These are phyloP conservation scores for Rhynchomys soricoides DNA, from an alignment of 2,113 vertebrate genomes.

Conservation along the genomic window DNA sequence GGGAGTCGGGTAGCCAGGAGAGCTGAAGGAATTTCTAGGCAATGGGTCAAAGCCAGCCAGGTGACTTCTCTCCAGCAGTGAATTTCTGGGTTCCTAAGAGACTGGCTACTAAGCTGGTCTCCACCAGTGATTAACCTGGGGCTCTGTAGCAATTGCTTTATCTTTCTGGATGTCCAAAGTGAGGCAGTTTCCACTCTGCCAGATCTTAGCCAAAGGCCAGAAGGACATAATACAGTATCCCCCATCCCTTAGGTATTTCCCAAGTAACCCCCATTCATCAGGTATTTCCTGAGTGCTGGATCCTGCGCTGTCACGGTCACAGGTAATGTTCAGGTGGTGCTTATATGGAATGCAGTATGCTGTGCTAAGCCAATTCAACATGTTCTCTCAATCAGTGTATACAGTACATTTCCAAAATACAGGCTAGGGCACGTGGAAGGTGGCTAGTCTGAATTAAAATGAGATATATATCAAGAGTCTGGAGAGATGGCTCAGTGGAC, in stretches of 20 bases:
- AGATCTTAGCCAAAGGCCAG: neutral
- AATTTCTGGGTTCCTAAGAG: constrained; percentile 74
- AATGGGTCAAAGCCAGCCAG: neutral
- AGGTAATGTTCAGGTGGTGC: accelerated
- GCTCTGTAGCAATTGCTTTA: neutral
- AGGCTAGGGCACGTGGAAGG: neutral
- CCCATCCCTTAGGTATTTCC: neutral
- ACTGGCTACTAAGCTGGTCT: constrained; percentile 62
- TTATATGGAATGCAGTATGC: neutral
- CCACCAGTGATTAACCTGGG: neutral
- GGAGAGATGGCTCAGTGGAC: neutral
- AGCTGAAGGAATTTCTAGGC: neutral
- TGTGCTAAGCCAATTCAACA: neutral
- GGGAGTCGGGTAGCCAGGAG: constrained; percentile 17
- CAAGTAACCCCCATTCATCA: neutral
- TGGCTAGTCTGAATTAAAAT: neutral
- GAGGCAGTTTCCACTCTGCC: neutral
- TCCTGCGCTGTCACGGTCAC: neutral
- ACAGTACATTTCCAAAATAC: neutral
- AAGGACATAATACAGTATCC: neutral
- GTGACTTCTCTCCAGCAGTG: constrained; percentile 59
- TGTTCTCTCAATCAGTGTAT: neutral
- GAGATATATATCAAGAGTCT: neutral
- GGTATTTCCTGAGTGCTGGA: neutral
- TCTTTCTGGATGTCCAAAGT: constrained; percentile 34